Conservation (phyloP, 2,113 vertebrate genomes). For the Gallinago undulata region DNA sequence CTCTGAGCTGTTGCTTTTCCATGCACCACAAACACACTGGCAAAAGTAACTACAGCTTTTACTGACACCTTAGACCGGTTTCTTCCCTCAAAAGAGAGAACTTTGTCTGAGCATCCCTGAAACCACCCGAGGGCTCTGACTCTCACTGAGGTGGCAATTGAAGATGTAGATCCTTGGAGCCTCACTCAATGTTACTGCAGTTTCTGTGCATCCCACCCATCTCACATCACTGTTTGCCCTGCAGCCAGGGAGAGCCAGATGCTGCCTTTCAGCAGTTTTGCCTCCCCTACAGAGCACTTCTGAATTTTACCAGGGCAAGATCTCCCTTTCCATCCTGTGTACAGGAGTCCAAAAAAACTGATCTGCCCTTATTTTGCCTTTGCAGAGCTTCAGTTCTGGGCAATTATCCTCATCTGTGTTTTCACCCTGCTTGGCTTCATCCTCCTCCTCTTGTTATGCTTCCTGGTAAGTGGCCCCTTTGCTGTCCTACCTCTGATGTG, state of each 20-base stretch:
- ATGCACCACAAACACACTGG: background rate
- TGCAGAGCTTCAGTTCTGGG: slow-evolving; percentile 75
- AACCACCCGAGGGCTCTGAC: background rate
- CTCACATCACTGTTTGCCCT: background rate
- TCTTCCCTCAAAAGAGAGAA: background rate
- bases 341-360: background rate
- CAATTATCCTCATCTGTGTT: slow-evolving; percentile 78
- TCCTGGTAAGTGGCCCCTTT: slow-evolving; percentile 68
- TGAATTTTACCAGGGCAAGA: background rate
- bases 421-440: slow-evolving; percentile 65
- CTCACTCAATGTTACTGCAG: background rate
- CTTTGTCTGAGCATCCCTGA: background rate
- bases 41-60: background rate
- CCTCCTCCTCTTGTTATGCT: slow-evolving; percentile 60
- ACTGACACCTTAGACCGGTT: background rate
- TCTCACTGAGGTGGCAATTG: background rate
- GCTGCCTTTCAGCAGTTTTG: background rate
- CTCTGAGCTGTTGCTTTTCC: background rate
- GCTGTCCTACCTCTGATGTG: background rate
- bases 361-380: background rate
- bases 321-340: background rate
- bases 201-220: background rate
- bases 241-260: background rate
- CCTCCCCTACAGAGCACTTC: background rate
- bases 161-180: background rate